Evolutionary conservation across 2,113 vertebrate species (phyloP).

Genomic region (Protobothrops flavoviridis): DNA sequence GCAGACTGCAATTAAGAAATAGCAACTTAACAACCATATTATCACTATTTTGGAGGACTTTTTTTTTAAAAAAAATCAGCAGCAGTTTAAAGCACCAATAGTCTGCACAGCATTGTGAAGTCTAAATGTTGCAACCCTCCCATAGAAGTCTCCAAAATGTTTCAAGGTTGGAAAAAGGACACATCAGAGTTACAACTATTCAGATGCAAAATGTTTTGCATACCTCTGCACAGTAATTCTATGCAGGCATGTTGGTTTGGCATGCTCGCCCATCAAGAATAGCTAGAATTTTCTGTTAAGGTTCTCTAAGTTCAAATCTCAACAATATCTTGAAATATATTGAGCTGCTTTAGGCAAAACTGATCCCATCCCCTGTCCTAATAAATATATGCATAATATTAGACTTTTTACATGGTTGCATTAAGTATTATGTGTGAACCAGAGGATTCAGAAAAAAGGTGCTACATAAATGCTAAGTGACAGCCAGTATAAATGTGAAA

Average conservation of each 20-base stretch:
- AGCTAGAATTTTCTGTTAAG: neutral
- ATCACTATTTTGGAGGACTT: conserved; percentile 35
- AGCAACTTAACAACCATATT: conserved; percentile 29
- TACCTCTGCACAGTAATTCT: neutral
- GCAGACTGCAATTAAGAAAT: conserved; percentile 44
- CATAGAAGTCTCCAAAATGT: neutral
- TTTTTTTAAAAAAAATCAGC: neutral
- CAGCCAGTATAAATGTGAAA: neutral
- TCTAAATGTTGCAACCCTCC: neutral
- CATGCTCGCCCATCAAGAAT: neutral
- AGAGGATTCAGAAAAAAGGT: neutral
- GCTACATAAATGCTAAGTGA: neutral
- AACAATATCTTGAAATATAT: neutral
- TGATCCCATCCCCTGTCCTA: neutral
- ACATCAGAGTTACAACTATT: neutral
- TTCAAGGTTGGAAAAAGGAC: neutral
- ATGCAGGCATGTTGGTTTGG: neutral
- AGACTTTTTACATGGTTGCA: neutral
- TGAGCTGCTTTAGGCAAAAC: neutral
- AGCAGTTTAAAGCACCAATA: conserved; percentile 40
- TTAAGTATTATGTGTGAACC: neutral
- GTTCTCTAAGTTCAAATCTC: neutral
- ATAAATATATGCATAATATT: neutral
- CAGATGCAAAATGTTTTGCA: neutral
- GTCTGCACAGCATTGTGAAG: neutral